Evolutionary conservation across 2,113 vertebrate species (phyloP).

Genomic region (Sakesphorus luctuosus): DNA sequence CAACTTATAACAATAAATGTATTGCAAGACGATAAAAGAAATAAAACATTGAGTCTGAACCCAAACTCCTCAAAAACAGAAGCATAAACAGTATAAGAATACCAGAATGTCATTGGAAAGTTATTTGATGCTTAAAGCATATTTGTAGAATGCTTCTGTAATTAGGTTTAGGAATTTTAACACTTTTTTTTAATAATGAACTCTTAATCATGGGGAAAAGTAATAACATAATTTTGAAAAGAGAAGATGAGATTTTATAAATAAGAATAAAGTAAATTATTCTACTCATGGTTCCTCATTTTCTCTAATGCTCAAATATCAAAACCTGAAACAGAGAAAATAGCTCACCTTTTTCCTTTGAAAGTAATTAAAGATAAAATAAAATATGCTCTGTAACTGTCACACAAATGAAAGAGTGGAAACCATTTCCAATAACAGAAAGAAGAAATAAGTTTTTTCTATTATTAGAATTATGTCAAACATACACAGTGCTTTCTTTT

Average conservation of each 20-base stretch:
- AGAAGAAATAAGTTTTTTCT: background rate
- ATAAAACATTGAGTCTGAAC: background rate
- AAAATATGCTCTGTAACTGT: background rate
- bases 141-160: background rate
- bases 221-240: background rate
- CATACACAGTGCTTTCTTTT: background rate
- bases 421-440: background rate
- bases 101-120: background rate
- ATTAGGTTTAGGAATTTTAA: background rate
- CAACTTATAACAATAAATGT: background rate
- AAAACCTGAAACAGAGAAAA: background rate
- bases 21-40: background rate
- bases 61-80: background rate
- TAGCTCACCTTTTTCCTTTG: background rate
- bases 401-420: background rate
- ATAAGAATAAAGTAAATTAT: background rate
- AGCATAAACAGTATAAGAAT: background rate
- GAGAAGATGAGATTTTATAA: background rate
- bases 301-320: background rate
- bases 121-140: background rate
- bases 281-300: background rate
- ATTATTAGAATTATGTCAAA: background rate
- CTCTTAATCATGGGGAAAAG: background rate
- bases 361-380: constrained; percentile 29
- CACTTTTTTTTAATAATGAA: background rate